A percentile compares a stretch with the other conserved stretches of the same genome.
phyloP scores from a whole-genome alignment of 2,113 vertebrate species.

The Nestor notabilis region DNA sequence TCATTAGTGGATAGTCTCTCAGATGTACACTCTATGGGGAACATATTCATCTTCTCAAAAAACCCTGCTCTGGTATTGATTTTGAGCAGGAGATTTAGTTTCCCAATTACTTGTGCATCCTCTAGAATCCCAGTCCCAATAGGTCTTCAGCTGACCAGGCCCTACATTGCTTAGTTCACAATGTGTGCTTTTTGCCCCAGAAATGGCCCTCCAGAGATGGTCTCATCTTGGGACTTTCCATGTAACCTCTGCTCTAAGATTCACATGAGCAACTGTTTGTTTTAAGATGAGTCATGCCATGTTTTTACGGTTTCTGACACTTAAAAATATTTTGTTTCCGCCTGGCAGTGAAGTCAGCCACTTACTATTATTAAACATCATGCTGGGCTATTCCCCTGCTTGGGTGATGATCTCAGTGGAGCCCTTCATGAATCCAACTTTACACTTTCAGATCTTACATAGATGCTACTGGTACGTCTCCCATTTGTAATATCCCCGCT shows the following conservation, averaged over 20 bases:
- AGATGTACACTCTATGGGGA: not conserved
- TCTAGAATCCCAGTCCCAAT: not conserved
- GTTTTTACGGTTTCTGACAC: conserved; percentile 28
- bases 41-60: not conserved
- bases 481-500: not conserved
- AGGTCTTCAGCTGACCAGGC: not conserved
- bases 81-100: not conserved
- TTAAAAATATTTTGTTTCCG: conserved; percentile 33
- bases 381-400: not conserved
- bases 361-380: not conserved
- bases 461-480: not conserved
- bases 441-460: not conserved
- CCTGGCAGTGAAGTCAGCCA: not conserved
- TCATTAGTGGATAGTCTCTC: not conserved
- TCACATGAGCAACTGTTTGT: conserved; percentile 1
- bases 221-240: conserved; percentile 26
- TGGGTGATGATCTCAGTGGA: not conserved
- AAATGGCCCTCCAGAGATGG: not conserved
- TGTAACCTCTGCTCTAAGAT: not conserved
- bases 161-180: not conserved
- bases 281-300: conserved; percentile 14
- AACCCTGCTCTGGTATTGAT: not conserved
- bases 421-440: not conserved
- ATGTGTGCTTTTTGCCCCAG: not conserved
- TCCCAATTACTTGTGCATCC: not conserved